Evolutionary conservation across 2,888 invertebrate species (phyloP).

Genomic region (Athalia rosae): DNA sequence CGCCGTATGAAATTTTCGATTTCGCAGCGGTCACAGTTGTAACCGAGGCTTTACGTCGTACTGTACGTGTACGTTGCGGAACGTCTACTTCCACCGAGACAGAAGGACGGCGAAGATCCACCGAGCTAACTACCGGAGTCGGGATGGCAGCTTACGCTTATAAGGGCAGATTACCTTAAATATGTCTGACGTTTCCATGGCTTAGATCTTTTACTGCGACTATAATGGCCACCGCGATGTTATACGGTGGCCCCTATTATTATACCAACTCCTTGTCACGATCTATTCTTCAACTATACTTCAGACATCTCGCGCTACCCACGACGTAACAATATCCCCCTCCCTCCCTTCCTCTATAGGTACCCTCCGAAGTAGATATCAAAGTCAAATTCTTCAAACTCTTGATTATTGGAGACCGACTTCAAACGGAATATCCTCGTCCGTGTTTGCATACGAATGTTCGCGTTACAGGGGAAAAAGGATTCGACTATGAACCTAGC

Average conservation of each 20-base stretch:
- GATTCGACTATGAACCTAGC: too few relatives aligned
- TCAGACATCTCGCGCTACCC: conserved; percentile 14
- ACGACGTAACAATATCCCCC: neutral
- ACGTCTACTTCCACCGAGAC: conserved; percentile 32
- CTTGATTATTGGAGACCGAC: too few relatives aligned
- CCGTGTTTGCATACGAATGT: too few relatives aligned
- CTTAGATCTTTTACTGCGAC: conserved; percentile 43
- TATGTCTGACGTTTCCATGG: conserved; percentile 40
- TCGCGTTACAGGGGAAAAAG: too few relatives aligned
- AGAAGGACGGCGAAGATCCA: conserved; percentile 45
- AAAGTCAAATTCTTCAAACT: neutral
- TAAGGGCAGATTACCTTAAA: conserved; percentile 49
- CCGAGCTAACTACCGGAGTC: conserved; percentile 46
- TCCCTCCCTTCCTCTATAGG: too few relatives aligned
- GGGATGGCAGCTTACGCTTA: conserved; percentile 48
- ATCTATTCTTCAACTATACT: conserved; percentile 34
- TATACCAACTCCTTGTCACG: conserved; percentile 31
- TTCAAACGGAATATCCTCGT: too few relatives aligned
- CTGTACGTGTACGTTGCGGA: conserved; percentile 20
- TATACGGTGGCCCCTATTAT: conserved; percentile 38
- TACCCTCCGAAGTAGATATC: neutral
- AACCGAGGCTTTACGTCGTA: conserved; percentile 33
- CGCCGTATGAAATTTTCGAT: neutral
- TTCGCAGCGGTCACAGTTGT: neutral
- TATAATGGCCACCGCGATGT: conserved; percentile 37